Evolutionary conservation across 2,797 vertebrate genomes (phyloP), one percentile per base, ranked within the genome.

Genomic region (Aphelocoma californica): DNA sequence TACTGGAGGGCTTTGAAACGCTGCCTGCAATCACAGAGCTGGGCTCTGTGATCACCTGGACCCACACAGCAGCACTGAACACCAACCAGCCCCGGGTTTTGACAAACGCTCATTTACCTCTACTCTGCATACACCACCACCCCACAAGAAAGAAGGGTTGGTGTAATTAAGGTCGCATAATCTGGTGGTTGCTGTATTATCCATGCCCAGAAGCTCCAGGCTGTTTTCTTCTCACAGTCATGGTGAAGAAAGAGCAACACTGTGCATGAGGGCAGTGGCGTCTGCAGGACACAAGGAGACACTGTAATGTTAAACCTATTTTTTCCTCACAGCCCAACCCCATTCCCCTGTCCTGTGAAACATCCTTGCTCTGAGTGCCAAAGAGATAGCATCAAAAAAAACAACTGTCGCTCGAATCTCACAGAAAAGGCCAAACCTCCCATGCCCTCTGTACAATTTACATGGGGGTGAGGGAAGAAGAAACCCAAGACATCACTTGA

Each of bases 331-430:
- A 20, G 73, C 47, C 90, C 80, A 94, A 6, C 86, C 91, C 57
- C 85, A 88, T 86, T 93, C 91, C 78, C 83, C 82, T 86, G 60
- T 79, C 66, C 77, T 92, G 84, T 8, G 25, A 94, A 95, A 82
- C 62, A 86, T 80, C 73, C 66, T 83, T 90, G 66, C 64, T 80
- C 80, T 71, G 66, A 81, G 85, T 78, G 62, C 79, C 31, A 28
- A 40, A 90, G 80, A 86, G 90, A 95, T 88, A 95, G 17, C 56
- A 95, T 92, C 90, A 90, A 60, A 94, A 83, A 83, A 94, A 91
- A 61, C 45, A 95, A 61, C 69, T 65, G 34, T 72, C 3, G 36
- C 73, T 74, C 29, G 18, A 89, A 67, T 57, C 50, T 92, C 80
- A 0, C 58, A 90, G 74, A 73, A 95, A 80, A 90, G 60, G 48